Conservation (phyloP, 64 coral and sea anemone genomes). For the Trachythela sp. region DNA sequence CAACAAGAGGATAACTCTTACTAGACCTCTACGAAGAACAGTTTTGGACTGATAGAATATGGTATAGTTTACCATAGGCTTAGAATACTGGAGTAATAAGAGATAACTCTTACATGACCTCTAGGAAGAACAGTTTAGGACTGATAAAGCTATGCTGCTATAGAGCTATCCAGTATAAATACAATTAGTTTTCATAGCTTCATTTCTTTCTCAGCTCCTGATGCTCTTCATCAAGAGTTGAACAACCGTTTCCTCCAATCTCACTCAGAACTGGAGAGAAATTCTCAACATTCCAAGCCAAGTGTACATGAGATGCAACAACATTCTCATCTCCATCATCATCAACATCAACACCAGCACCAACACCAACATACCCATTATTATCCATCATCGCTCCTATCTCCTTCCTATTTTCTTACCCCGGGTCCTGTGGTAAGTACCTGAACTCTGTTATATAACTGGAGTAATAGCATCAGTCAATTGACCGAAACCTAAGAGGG, state of each 20-base stretch:
- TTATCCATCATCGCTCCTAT: constrained; percentile 57
- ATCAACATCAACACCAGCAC: constrained; percentile 46
- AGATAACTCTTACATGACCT: too few relatives aligned
- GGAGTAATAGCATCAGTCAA: too few relatives aligned
- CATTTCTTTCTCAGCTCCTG: constrained; percentile 40
- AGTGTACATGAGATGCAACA: constrained; percentile 48
- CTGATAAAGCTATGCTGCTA: too few relatives aligned
- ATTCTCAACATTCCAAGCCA: constrained; percentile 49
- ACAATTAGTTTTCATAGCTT: not conserved
- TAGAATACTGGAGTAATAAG: too few relatives aligned
- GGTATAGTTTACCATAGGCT: too few relatives aligned
- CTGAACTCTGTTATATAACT: too few relatives aligned
- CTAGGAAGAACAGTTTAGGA: too few relatives aligned
- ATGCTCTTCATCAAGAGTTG: constrained; percentile 61
- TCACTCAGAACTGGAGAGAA: constrained; percentile 52
- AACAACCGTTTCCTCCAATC: constrained; percentile 70
- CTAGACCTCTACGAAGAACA: too few relatives aligned
- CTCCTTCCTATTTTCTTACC: not conserved
- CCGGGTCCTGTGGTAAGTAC: constrained; percentile 28
- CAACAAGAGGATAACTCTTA: too few relatives aligned
- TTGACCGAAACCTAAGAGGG: too few relatives aligned
- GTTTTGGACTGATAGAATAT: too few relatives aligned
- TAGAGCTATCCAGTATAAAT: too few relatives aligned
- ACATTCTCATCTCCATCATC: constrained; percentile 63
- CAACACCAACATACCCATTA: constrained; percentile 57